Conservation (phyloP, 2,797 vertebrate species). For the Catostomus latipinnis region DNA sequence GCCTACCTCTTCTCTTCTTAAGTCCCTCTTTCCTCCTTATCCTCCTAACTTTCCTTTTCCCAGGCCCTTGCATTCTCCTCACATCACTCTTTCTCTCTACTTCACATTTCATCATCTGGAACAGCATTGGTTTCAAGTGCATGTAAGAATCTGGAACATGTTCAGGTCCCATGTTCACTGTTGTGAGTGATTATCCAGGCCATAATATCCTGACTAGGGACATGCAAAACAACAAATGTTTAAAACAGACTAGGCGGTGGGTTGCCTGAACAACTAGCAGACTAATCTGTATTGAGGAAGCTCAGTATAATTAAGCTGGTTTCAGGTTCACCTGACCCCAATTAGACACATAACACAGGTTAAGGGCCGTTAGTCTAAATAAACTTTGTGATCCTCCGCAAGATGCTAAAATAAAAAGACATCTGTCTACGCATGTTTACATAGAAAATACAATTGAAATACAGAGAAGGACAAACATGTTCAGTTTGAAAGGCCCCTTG, state of each 20-base stretch:
- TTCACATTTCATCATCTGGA: conserved; percentile 1
- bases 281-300: background rate
- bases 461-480: no score
- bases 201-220: background rate
- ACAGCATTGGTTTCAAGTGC: background rate
- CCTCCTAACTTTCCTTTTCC: conserved; percentile 1
- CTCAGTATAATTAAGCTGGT: background rate
- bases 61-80: background rate
- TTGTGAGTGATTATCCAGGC: no score
- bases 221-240: background rate
- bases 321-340: background rate
- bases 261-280: background rate
- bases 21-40: background rate
- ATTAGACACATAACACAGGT: background rate
- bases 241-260: background rate
- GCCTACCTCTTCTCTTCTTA: conserved; percentile 13
- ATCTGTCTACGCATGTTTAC: no score
- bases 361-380: no score
- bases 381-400: no score
- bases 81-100: background rate
- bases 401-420: no score
- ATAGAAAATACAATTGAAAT: no score
- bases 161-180: no score
- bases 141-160: background rate
- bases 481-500: no score